phyloP scores from a whole-genome alignment of 2,888 invertebrate species.

The Odontomyia ornata region DNA sequence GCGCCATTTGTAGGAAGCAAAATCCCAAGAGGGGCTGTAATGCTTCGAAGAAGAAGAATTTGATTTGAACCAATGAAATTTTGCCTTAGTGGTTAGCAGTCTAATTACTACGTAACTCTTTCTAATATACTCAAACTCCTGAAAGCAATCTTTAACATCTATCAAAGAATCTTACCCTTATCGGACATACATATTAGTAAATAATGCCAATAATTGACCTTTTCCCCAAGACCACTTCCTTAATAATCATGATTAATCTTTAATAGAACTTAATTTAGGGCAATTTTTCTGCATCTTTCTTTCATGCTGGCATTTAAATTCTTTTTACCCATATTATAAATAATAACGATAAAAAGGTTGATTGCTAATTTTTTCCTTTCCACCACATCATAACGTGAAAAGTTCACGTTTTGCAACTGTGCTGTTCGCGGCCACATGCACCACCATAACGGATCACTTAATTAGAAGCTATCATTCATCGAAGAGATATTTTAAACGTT shows the following conservation, averaged over 20 bases:
- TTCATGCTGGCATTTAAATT: background rate
- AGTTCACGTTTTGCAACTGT: background rate
- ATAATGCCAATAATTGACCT: too few relatives aligned
- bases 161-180: too few relatives aligned
- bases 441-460: slow-evolving; percentile 31
- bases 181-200: too few relatives aligned
- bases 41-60: too few relatives aligned
- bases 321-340: slow-evolving; percentile 1
- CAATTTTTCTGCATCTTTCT: background rate
- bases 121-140: too few relatives aligned
- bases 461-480: slow-evolving; percentile 40
- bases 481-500: background rate
- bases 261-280: slow-evolving; percentile 13
- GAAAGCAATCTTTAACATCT: too few relatives aligned
- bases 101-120: too few relatives aligned
- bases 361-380: background rate
- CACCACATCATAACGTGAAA: background rate
- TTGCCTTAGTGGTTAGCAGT: too few relatives aligned
- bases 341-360: slow-evolving; percentile 16
- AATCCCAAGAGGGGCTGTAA: too few relatives aligned
- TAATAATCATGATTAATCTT: background rate
- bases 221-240: too few relatives aligned
- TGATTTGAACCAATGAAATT: too few relatives aligned
- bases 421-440: background rate
- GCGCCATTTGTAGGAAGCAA: too few relatives aligned